Percentiles rank a stretch among this genome's conserved stretches.
phyloP scores from a whole-genome alignment of 2,888 invertebrate species.

The Drosophila parthenogenetica region DNA sequence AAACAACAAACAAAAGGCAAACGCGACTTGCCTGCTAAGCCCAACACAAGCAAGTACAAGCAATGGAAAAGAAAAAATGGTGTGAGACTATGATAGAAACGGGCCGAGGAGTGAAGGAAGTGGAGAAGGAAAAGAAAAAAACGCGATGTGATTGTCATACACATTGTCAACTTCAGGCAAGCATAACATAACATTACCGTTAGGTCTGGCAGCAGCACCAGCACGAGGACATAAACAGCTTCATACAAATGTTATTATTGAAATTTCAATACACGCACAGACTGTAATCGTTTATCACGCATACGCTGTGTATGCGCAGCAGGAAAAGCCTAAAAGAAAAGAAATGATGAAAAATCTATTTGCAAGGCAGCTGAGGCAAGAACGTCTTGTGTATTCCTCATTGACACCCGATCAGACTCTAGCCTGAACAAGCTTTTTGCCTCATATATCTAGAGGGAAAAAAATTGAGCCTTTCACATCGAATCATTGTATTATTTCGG shows the following conservation, averaged over 20 bases:
- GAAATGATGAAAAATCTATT: constrained; percentile 73
- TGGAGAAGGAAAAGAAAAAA: constrained; percentile 34
- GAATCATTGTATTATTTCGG: constrained; percentile 15
- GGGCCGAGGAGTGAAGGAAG: constrained; percentile 6
- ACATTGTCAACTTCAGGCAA: constrained; percentile 68
- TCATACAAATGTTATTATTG: constrained; percentile 79
- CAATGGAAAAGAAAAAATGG: constrained; percentile 31
- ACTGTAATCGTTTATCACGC: constrained; percentile 40
- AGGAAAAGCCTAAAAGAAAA: constrained; percentile 22
- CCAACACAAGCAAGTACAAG: constrained; percentile 44
- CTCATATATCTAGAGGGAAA: constrained; percentile 3
- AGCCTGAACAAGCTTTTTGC: background rate
- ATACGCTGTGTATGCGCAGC: constrained; percentile 55
- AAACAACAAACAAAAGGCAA: constrained; percentile 70
- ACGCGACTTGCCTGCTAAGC: constrained; percentile 69
- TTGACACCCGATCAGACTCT: background rate
- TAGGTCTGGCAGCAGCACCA: constrained; percentile 29
- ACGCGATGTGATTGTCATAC: constrained; percentile 77
- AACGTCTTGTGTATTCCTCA: background rate
- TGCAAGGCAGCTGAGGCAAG: constrained; percentile 41
- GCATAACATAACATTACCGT: constrained; percentile 29
- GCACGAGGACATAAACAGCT: constrained; percentile 69
- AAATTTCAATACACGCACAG: constrained; percentile 63
- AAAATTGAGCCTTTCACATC: constrained; percentile 15
- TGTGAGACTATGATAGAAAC: constrained; percentile 4